Conservation (phyloP, 2,797 vertebrate genomes). For the Rhinichthys osculus region DNA sequence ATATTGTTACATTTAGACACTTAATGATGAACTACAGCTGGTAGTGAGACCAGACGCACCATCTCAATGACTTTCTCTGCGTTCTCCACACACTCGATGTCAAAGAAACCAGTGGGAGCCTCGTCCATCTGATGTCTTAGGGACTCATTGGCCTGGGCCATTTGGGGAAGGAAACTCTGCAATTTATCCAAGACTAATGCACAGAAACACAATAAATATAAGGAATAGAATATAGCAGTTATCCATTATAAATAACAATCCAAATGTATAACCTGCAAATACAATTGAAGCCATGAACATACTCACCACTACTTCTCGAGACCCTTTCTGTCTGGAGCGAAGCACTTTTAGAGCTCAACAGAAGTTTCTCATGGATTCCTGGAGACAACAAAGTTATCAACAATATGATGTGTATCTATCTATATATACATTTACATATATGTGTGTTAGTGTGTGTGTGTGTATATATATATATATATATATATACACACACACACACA, state of each 20-base stretch:
- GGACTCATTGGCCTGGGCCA: conserved; percentile 90
- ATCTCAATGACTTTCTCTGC: conserved; percentile 88
- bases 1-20: not conserved
- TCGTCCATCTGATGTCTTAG: conserved; percentile 83
- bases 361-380: conserved; percentile 87
- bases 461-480: not conserved
- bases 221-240: not conserved
- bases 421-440: no score
- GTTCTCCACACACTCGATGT: conserved; percentile 86
- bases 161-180: conserved; percentile 90
- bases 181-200: conserved; percentile 85
- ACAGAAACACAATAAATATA: conserved; percentile 11
- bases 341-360: conserved; percentile 78
- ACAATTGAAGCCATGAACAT: not conserved
- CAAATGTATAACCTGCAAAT: not conserved
- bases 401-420: not conserved
- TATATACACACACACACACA: not conserved
- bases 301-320: conserved; percentile 87
- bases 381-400: not conserved
- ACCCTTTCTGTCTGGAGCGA: conserved; percentile 81
- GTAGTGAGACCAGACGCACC: conserved; percentile 73
- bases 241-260: not conserved
- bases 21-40: not conserved
- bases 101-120: conserved; percentile 80
- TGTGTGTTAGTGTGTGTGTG: no score